These are phyloP conservation scores for Spheniscus humboldti DNA, from an alignment of 2,797 vertebrate species.

Conservation along the genomic window DNA sequence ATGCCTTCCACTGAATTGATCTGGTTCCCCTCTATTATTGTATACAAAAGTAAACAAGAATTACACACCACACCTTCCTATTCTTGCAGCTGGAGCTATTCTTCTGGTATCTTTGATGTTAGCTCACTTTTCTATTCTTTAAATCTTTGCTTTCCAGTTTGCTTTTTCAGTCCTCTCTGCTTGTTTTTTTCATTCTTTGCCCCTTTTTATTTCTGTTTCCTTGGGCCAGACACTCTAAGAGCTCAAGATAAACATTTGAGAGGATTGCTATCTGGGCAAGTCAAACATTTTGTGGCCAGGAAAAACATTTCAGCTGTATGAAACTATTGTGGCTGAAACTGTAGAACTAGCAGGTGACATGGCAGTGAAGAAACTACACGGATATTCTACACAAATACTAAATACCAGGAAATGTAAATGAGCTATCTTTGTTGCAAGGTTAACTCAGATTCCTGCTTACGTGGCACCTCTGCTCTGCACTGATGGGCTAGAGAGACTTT, in stretches of 20 bases:
- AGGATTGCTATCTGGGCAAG: not conserved
- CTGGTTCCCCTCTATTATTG: not conserved
- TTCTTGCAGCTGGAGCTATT: not conserved
- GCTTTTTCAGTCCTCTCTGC: not conserved
- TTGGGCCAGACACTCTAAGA: not conserved
- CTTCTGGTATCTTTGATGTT: not conserved
- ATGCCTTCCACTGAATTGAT: not conserved
- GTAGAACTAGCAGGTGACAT: not conserved
- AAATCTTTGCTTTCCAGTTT: not conserved
- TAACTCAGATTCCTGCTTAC: not conserved
- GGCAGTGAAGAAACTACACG: not conserved
- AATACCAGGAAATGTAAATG: not conserved
- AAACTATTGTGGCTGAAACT: not conserved
- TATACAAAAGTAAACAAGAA: not conserved
- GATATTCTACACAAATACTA: not conserved
- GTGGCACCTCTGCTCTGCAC: not conserved
- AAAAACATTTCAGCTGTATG: constrained; percentile 7
- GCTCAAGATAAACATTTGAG: constrained; percentile 35
- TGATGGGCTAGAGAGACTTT: not conserved
- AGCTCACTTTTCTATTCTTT: not conserved
- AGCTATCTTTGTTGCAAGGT: not conserved
- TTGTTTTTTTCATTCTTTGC: not conserved
- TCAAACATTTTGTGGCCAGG: not conserved
- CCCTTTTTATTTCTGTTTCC: not conserved
- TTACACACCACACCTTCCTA: not conserved